A percentile compares a stretch with the other conserved stretches of the same genome.
Conservation (phyloP, 2,797 vertebrate species). For the Chaenodraco wilsoni region DNA sequence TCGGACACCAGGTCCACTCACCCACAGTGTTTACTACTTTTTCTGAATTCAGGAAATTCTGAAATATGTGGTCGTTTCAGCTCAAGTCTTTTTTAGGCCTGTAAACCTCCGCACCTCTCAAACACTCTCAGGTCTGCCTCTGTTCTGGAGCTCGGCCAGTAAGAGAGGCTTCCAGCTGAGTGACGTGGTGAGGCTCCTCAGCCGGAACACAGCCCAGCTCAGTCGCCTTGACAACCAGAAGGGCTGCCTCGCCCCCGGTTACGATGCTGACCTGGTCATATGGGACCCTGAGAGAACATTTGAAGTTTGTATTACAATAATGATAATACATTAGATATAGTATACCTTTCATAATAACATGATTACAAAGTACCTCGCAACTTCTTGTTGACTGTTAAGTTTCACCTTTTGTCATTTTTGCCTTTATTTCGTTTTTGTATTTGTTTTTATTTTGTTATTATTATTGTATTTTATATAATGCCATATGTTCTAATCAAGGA, state of each 20-base stretch:
- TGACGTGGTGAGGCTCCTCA: slow-evolving; percentile 84
- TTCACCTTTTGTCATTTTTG: no score
- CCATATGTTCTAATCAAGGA: no score
- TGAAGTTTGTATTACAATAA: slow-evolving; percentile 70
- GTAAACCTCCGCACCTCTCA: neutral
- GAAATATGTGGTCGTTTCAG: neutral
- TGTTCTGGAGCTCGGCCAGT: slow-evolving; percentile 88
- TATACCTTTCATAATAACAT: slow-evolving; percentile 2
- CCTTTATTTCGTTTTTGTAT: no score
- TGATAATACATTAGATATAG: neutral
- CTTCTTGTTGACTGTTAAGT: no score
- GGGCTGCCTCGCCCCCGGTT: slow-evolving; percentile 80
- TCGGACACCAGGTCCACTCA: slow-evolving; percentile 26
- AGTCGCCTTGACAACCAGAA: slow-evolving; percentile 82
- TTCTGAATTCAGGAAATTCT: neutral
- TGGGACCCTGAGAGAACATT: slow-evolving; percentile 89
- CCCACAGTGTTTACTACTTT: neutral
- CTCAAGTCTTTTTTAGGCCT: neutral
- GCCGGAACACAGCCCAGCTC: slow-evolving; percentile 83
- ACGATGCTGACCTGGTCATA: slow-evolving; percentile 88
- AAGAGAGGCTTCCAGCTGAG: slow-evolving; percentile 81
- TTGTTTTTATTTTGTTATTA: no score
- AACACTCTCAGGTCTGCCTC: slow-evolving; percentile 79
- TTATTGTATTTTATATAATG: no score
- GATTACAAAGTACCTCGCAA: neutral